Conservation (phyloP, 2,888 invertebrate species). For the Nomada goodeniana region DNA sequence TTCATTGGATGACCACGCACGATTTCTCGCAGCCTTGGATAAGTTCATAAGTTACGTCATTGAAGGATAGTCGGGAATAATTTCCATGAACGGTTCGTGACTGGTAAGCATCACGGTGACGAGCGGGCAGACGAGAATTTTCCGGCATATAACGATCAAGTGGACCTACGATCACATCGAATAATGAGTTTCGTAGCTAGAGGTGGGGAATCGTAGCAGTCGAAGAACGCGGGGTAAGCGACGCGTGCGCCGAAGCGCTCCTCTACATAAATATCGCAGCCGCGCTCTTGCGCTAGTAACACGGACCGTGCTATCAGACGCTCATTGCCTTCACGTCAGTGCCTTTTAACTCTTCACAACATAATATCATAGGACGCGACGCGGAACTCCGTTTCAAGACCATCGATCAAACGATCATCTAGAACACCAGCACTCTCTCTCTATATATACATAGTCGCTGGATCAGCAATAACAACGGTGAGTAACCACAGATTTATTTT, state of each 20-base stretch:
- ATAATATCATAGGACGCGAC: constrained; percentile 21
- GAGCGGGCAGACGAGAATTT: constrained; percentile 51
- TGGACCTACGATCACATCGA: constrained; percentile 61
- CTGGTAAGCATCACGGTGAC: constrained; percentile 8
- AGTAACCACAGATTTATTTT: not conserved
- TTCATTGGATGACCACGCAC: not conserved
- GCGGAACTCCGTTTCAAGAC: not conserved
- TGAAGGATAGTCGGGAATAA: constrained; percentile 20
- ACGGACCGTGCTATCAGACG: constrained; percentile 72
- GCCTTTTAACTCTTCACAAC: constrained; percentile 46
- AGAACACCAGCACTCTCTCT: not conserved
- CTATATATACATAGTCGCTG: constrained; percentile 7
- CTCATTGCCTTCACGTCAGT: constrained; percentile 57
- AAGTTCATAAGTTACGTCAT: constrained; percentile 42
- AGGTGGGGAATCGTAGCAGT: constrained; percentile 61
- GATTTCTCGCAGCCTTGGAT: constrained; percentile 7
- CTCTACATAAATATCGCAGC: constrained; percentile 80
- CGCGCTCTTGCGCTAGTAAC: constrained; percentile 76
- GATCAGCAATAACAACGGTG: constrained; percentile 31
- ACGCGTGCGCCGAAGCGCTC: constrained; percentile 77
- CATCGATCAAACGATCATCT: constrained; percentile 45
- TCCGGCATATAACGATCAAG: constrained; percentile 66
- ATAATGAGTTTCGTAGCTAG: constrained; percentile 62
- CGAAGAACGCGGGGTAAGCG: constrained; percentile 69
- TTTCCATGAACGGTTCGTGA: constrained; percentile 27